Percentiles rank a stretch among this genome's conserved stretches.
Evolutionary conservation across 30 jellyfish, hydroid and myxozoan genomes (phyloP).

Genomic region (Nemopilema nomurai): DNA sequence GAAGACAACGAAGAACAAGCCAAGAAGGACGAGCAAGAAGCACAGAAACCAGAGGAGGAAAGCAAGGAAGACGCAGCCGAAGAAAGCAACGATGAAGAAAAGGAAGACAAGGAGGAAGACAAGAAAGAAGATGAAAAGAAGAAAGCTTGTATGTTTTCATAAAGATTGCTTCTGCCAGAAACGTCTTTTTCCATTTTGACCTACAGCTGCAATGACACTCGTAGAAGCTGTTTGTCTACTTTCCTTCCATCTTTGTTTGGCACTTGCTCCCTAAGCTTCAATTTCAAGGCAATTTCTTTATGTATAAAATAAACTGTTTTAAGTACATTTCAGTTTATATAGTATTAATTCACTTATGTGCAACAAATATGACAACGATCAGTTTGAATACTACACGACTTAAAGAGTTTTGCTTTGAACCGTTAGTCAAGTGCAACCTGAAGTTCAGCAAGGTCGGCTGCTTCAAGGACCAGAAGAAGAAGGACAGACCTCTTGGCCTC

Average conservation of each 20-base stretch:
- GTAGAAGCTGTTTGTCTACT: too few species aligned
- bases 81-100: slow-evolving; percentile 2
- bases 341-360: too few species aligned
- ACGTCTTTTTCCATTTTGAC: too few species aligned
- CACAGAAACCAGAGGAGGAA: slow-evolving; percentile 34
- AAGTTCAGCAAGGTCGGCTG: slow-evolving; percentile 93
- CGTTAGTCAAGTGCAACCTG: slow-evolving; percentile 88
- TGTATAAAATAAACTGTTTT: too few species aligned
- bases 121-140: slow-evolving; percentile 41
- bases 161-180: not conserved
- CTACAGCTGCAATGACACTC: too few species aligned
- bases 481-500: slow-evolving; percentile 67
- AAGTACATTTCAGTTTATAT: too few species aligned
- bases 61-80: slow-evolving; percentile 21
- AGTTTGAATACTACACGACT: too few species aligned
- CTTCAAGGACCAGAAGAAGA: slow-evolving; percentile 75
- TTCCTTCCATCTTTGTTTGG: too few species aligned
- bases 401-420: too few species aligned
- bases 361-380: too few species aligned
- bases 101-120: slow-evolving; percentile 19
- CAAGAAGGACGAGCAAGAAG: slow-evolving; percentile 32
- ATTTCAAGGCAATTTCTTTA: too few species aligned
- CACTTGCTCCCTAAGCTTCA: too few species aligned
- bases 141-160: slow-evolving; percentile 19
- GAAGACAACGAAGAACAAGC: slow-evolving; percentile 8